Percentiles rank a stretch among this genome's conserved stretches.
Evolutionary conservation across 2,797 vertebrate genomes (phyloP).

Genomic region (Darevskia nairensis): DNA sequence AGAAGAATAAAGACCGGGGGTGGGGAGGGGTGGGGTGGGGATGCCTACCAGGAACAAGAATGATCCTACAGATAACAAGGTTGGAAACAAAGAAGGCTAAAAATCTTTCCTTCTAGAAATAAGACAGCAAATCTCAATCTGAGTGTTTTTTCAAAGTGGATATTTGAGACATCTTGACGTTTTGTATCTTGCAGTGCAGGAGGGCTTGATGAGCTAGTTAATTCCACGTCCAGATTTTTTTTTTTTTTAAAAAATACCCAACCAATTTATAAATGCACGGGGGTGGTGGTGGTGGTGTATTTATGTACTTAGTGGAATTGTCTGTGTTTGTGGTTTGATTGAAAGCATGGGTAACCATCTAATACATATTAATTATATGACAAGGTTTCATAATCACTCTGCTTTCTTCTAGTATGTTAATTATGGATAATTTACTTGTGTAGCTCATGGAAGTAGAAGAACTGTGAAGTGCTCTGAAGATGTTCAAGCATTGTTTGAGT

Average conservation of each 20-base stretch:
- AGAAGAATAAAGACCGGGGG: background rate
- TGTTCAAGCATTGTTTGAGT: slow-evolving; percentile 5
- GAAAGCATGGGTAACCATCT: no score
- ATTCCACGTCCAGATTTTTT: slow-evolving; percentile 38
- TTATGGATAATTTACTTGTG: slow-evolving; percentile 10
- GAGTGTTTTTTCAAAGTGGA: background rate
- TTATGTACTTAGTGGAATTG: background rate
- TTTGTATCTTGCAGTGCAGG: fast-evolving
- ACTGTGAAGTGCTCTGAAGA: slow-evolving; percentile 7
- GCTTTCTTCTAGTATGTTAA: background rate
- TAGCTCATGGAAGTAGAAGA: background rate
- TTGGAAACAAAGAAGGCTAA: background rate
- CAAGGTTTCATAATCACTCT: slow-evolving; percentile 4
- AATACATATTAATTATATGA: background rate
- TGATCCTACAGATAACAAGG: background rate
- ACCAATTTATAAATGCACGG: background rate
- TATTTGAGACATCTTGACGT: background rate
- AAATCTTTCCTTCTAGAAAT: background rate
- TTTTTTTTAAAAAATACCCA: background rate
- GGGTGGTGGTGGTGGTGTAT: background rate
- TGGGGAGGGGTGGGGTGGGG: no score
- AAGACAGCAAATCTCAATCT: background rate
- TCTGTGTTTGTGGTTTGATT: background rate
- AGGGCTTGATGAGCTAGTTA: background rate
- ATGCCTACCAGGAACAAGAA: background rate